phyloP scores from a whole-genome alignment of 2,113 vertebrate genomes.

The Cyanistes caeruleus region DNA sequence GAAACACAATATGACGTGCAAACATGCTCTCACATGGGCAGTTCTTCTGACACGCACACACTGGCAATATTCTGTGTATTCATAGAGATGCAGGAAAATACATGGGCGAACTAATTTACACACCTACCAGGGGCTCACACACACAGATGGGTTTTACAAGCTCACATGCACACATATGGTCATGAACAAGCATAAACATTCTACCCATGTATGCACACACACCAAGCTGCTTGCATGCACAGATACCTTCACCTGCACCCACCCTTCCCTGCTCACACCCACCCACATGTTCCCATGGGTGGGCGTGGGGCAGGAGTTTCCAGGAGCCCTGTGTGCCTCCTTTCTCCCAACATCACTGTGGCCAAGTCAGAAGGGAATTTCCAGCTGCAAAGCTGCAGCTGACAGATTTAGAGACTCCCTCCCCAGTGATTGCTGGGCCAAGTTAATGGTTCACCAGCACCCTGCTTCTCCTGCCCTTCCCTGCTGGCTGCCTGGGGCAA shows the following conservation, averaged over 20 bases:
- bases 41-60: fast-evolving
- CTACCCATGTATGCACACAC: not conserved
- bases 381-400: not conserved
- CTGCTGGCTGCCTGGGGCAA: fast-evolving
- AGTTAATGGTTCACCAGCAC: not conserved
- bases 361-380: slow-evolving; percentile 21
- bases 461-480: not conserved
- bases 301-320: fast-evolving
- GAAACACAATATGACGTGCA: not conserved
- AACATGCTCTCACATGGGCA: not conserved
- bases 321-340: not conserved
- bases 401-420: not conserved
- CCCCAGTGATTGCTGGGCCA: not conserved
- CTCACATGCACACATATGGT: not conserved
- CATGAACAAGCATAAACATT: fast-evolving
- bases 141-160: fast-evolving
- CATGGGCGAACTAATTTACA: fast-evolving
- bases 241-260: not conserved
- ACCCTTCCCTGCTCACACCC: not conserved
- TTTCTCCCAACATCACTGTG: not conserved
- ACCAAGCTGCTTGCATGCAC: not conserved
- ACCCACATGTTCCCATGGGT: not conserved
- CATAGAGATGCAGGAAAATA: not conserved
- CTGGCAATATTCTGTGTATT: too few relatives aligned
- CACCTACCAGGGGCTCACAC: not conserved